Conservation (phyloP, 2,888 invertebrate genomes). For the Sphaeridia pumilis region DNA sequence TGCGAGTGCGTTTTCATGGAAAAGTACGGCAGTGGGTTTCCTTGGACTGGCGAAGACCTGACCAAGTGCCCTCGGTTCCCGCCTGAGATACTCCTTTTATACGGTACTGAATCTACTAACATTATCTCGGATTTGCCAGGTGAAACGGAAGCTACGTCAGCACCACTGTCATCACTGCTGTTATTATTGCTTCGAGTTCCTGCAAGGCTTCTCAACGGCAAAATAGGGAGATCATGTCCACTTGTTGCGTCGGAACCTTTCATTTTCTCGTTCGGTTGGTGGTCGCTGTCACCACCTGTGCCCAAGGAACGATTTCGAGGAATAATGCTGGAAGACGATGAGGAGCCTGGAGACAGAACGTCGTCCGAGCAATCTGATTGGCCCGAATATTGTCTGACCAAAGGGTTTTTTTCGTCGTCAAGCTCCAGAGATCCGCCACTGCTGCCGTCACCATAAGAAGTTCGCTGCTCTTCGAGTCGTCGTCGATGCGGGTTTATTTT, state of each 20-base stretch:
- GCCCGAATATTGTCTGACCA: conserved; percentile 31
- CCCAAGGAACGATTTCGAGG: background rate
- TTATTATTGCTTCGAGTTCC: background rate
- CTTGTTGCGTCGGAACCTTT: background rate
- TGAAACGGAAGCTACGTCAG: background rate
- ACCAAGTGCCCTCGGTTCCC: conserved; percentile 2
- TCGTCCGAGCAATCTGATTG: conserved; percentile 28
- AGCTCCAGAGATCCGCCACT: conserved; percentile 4
- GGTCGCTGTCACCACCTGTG: background rate
- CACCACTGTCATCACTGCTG: background rate
- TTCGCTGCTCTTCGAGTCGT: background rate
- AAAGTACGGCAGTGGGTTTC: conserved; percentile 17
- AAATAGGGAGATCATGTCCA: conserved; percentile 4
- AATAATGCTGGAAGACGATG: background rate
- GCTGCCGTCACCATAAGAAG: background rate
- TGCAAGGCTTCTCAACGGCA: background rate
- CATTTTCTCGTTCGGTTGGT: background rate
- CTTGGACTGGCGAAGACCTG: conserved; percentile 9
- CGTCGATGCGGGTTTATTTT: background rate
- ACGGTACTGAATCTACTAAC: background rate
- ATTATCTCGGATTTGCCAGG: no score
- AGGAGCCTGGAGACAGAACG: background rate
- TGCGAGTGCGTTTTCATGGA: background rate
- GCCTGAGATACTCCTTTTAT: background rate
- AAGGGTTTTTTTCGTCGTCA: conserved; percentile 21